Evolutionary conservation across 2,113 vertebrate species (phyloP).

Genomic region (Myrmecophaga tridactyla): DNA sequence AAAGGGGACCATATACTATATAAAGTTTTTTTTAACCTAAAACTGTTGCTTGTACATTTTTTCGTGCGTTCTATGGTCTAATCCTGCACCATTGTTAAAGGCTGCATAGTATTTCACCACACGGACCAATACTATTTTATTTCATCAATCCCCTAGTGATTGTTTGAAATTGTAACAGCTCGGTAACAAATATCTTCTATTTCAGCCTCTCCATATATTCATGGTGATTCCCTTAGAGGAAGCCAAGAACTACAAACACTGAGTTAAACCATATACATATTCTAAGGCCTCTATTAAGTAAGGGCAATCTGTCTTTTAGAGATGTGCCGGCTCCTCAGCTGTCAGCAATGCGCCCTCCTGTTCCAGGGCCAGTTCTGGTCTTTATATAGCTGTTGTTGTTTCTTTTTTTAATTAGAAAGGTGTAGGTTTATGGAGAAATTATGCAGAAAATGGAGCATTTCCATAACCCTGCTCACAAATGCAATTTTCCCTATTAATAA

Average conservation of each 20-base stretch:
- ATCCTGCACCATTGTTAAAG: background rate
- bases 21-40: background rate
- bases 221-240: background rate
- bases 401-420: no score
- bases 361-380: background rate
- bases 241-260: background rate
- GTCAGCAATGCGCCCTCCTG: rapidly evolving
- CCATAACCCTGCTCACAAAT: no score
- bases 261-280: background rate
- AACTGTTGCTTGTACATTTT: background rate
- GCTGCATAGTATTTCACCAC: background rate
- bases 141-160: background rate
- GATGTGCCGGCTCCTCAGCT: rapidly evolving
- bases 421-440: no score
- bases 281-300: background rate
- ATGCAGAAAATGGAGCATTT: no score
- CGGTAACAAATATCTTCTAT: no score
- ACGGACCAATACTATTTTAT: background rate
- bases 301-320: background rate
- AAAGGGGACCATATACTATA: background rate
- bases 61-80: background rate
- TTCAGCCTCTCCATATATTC: background rate
- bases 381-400: background rate
- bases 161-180: background rate
- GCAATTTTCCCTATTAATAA: no score